A percentile compares a stretch with the other conserved stretches of the same genome.
Conservation (phyloP, 2,888 invertebrate genomes). For the Tholera decimalis region DNA sequence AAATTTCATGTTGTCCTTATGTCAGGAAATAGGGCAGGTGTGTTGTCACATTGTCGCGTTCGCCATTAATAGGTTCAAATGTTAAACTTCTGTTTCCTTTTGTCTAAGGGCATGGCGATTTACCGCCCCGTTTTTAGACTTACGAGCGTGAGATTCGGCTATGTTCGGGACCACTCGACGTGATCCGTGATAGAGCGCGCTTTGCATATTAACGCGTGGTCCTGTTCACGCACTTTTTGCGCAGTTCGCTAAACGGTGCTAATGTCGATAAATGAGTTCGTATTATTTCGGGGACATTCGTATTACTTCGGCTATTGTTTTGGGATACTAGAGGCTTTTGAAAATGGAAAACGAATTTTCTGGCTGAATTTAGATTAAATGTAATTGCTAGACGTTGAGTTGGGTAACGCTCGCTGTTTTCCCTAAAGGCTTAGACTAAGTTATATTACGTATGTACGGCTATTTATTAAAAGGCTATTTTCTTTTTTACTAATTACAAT, state of each 20-base stretch:
- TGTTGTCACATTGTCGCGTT: not conserved
- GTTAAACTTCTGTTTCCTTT: conserved; percentile 20
- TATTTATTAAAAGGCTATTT: conserved; percentile 7
- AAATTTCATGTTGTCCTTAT: no score
- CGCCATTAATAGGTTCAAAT: not conserved
- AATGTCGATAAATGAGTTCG: conserved; percentile 50
- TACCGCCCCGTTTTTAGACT: conserved; percentile 47
- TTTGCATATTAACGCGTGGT: conserved; percentile 57
- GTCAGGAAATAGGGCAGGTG: no score
- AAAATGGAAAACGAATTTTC: conserved; percentile 31
- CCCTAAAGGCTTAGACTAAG: not conserved
- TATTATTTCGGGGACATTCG: conserved; percentile 32
- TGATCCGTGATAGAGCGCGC: conserved; percentile 24
- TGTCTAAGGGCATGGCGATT: conserved; percentile 29
- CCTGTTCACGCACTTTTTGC: conserved; percentile 53
- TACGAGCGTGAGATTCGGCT: conserved; percentile 43
- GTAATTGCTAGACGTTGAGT: conserved; percentile 47
- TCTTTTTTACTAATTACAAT: not conserved
- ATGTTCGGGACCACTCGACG: conserved; percentile 34
- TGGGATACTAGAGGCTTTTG: not conserved
- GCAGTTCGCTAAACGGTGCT: conserved; percentile 42
- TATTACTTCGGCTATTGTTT: conserved; percentile 32
- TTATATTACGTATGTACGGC: not conserved
- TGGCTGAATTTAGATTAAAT: conserved; percentile 22
- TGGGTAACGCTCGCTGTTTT: conserved; percentile 14